Evolutionary conservation across 2,888 invertebrate genomes (phyloP).

Genomic region (Caenorhabditis angaria): DNA sequence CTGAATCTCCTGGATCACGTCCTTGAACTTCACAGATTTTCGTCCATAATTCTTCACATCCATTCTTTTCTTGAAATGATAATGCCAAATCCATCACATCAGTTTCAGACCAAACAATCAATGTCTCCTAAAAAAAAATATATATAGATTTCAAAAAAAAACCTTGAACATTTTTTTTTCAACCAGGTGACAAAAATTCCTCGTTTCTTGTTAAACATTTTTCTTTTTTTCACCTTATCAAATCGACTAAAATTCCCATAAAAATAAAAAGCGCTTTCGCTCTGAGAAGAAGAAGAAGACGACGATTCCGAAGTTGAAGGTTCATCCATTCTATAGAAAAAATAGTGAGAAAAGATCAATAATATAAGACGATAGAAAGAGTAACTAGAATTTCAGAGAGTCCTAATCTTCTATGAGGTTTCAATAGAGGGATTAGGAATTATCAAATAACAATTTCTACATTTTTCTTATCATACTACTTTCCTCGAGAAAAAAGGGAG

Average conservation of each 20-base stretch:
- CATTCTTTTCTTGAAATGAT: slow-evolving; percentile 99
- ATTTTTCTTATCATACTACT: no score
- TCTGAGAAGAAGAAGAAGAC: slow-evolving; percentile 5
- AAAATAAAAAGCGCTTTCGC: slow-evolving; percentile 8
- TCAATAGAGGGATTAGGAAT: no score
- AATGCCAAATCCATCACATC: slow-evolving; percentile 98
- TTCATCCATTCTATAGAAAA: slow-evolving; percentile 14
- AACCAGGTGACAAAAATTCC: neutral
- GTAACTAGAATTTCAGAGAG: no score
- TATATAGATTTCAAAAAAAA: neutral
- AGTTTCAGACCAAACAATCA: slow-evolving; percentile 99
- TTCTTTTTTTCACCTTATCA: neutral
- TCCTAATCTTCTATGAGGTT: no score
- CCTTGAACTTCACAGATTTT: slow-evolving; percentile 99
- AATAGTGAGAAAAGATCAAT: neutral
- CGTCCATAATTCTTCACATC: slow-evolving; percentile 99
- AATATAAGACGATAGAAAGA: neutral
- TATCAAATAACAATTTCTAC: no score
- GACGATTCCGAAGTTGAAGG: slow-evolving; percentile 17
- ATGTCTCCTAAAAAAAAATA: slow-evolving; percentile 81
- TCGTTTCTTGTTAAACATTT: no score
- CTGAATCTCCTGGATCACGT: slow-evolving; percentile 94
- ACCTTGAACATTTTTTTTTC: neutral
- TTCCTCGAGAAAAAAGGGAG: no score
- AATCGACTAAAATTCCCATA: slow-evolving; percentile 31